A percentile compares a stretch with the other conserved stretches of the same genome.
Evolutionary conservation across 2,797 vertebrate genomes (phyloP).

Genomic region (Fistularia commersonii): DNA sequence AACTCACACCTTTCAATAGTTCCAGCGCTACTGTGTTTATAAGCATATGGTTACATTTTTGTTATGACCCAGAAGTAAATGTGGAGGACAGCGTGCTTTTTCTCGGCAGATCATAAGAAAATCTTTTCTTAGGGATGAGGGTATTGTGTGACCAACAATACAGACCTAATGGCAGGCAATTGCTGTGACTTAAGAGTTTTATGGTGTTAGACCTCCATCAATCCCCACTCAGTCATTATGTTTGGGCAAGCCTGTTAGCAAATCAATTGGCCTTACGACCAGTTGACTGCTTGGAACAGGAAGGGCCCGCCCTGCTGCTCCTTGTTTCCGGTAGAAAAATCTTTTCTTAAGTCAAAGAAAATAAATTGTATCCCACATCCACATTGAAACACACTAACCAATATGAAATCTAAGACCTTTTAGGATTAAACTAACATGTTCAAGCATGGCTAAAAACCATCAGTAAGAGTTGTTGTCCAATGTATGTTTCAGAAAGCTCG

Average conservation of each 20-base stretch:
- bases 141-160: constrained; percentile 65
- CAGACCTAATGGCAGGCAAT: constrained; percentile 65
- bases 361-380: constrained; percentile 29
- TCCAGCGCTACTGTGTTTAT: constrained; percentile 16
- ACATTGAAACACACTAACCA: constrained; percentile 14
- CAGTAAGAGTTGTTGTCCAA: constrained; percentile 39
- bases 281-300: constrained; percentile 42
- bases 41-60: constrained; percentile 30
- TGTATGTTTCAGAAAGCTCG: constrained; percentile 51
- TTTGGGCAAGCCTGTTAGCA: constrained; percentile 72
- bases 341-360: constrained; percentile 14
- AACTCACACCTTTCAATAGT: constrained; percentile 23
- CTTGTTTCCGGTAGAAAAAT: constrained; percentile 57
- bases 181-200: constrained; percentile 61
- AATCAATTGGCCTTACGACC: constrained; percentile 66
- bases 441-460: constrained; percentile 33
- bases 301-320: constrained; percentile 45
- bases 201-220: constrained; percentile 70
- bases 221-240: constrained; percentile 72
- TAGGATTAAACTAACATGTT: constrained; percentile 1
- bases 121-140: constrained; percentile 57
- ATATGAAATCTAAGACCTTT: constrained; percentile 13
- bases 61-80: constrained; percentile 30
- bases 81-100: constrained; percentile 29
- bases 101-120: constrained; percentile 23